Base-by-base conservation (phyloP, 2,113 vertebrate genomes). In the Oostethus manadensis region DNA sequence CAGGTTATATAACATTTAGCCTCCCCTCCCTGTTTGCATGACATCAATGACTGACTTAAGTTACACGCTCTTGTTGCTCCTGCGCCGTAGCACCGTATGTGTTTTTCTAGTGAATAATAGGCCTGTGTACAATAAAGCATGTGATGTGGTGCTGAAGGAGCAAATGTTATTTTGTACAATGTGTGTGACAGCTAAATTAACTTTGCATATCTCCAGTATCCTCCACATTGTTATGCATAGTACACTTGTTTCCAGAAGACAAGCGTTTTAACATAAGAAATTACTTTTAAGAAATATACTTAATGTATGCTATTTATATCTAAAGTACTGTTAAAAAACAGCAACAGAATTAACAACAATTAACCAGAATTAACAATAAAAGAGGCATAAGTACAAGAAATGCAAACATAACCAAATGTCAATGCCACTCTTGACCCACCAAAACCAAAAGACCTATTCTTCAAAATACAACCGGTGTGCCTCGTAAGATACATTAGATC, bases 1-100 rank as follows among this genome's bases (percentile, higher is more conserved):
- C 66, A 69, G 68, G 53, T 85, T 86, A 82, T 74, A 60, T 86
- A 85, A 87, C 73, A 51, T 80, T 70, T 71, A 61, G 76, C 78
- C 80, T 70, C 56, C 59, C 16, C 38, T 66, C 69, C 62, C 66
- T 55, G 66, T 84, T 75, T 74, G 72, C 66, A 75, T 84, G 76
- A 86, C 84, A 79, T 88, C 82, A 86, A 66, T 73, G 67, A 79
- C 68, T 70, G 51, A 65, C 65, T 79, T 66, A 44, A 70, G 66
- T 76, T 77, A 60, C 68, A 71, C 23, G 35, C 68, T 77, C 20
- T 56, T 63, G 68, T 57, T 64, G 15, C 60, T 73, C 38, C 48
- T 22, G 21, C 64, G 29, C n/a, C 67, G 46, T 51, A 46, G 40
- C 57, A 29, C 56, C 51, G 47, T 56, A 45, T 22, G 50, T 64